Conservation (phyloP, 2,113 vertebrate genomes). For the Rhipidura dahli region DNA sequence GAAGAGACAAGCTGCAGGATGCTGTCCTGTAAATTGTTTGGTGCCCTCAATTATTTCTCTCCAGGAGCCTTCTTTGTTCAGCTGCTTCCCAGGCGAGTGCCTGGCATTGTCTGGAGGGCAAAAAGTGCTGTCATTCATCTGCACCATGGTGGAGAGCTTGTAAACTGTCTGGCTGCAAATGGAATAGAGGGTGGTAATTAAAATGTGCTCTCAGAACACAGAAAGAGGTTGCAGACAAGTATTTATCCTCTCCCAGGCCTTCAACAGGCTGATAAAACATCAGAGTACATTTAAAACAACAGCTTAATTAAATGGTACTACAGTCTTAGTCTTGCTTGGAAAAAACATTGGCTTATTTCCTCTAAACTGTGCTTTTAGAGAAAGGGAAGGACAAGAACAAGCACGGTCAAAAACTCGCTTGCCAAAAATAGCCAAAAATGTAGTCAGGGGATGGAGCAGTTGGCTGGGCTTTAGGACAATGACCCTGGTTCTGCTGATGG, state of each 20-base stretch:
- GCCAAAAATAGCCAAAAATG: neutral
- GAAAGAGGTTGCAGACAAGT: neutral
- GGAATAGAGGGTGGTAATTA: slow-evolving; percentile 39
- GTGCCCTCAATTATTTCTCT: slow-evolving; percentile 19
- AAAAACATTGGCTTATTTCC: neutral
- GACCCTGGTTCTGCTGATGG: neutral
- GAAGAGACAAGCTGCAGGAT: neutral
- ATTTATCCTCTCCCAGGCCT: slow-evolving; percentile 8
- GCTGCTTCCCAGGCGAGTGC: neutral
- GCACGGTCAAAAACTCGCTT: neutral
- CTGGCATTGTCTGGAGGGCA: slow-evolving; percentile 19
- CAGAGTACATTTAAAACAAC: neutral
- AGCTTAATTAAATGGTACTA: slow-evolving; percentile 45
- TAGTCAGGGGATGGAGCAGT: neutral
- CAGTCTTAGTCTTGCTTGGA: neutral
- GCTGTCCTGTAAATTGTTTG: neutral
- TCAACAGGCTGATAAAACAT: neutral
- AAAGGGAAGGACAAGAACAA: neutral
- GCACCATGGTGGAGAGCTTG: neutral
- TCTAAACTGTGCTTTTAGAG: neutral
- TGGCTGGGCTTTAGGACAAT: neutral
- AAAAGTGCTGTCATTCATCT: neutral
- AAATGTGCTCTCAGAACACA: neutral
- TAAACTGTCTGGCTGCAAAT: slow-evolving; percentile 24
- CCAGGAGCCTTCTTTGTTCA: neutral